These are phyloP conservation scores for Phocoena sinus DNA, from an alignment of 2,113 vertebrate species.

Conservation along the genomic window DNA sequence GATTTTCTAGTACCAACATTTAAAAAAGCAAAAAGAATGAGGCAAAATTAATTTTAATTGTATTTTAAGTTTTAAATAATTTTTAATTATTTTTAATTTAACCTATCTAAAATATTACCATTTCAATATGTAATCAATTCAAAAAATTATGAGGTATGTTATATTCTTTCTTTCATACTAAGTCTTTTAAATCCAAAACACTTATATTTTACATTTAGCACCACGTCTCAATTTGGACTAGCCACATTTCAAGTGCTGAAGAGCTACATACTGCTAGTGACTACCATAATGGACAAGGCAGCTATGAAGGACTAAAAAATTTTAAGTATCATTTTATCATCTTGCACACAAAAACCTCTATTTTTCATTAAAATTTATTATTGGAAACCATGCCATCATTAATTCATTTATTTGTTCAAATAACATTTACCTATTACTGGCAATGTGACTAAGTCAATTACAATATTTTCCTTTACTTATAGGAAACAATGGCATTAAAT, in stretches of 20 bases:
- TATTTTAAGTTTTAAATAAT: neutral
- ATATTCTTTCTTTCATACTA: neutral
- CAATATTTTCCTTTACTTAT: neutral
- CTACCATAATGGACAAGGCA: neutral
- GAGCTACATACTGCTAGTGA: neutral
- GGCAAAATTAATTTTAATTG: neutral
- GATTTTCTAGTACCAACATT: constrained; percentile 24
- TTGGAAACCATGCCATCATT: neutral
- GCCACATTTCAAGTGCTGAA: neutral
- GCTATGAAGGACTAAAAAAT: neutral
- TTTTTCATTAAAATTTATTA: neutral
- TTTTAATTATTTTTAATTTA: constrained; percentile 27
- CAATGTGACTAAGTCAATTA: neutral
- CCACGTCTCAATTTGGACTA: neutral
- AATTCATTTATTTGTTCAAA: constrained; percentile 32
- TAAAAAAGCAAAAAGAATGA: neutral
- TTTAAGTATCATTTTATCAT: constrained; percentile 25
- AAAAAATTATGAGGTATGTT: neutral
- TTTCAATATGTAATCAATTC: neutral
- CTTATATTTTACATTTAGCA: neutral
- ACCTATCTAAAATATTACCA: neutral
- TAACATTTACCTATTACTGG: neutral
- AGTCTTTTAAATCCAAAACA: neutral
- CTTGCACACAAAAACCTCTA: neutral
- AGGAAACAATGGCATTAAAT: neutral